Evolutionary conservation across 2,113 vertebrate species (phyloP).

Genomic region (Sterna hirundo): DNA sequence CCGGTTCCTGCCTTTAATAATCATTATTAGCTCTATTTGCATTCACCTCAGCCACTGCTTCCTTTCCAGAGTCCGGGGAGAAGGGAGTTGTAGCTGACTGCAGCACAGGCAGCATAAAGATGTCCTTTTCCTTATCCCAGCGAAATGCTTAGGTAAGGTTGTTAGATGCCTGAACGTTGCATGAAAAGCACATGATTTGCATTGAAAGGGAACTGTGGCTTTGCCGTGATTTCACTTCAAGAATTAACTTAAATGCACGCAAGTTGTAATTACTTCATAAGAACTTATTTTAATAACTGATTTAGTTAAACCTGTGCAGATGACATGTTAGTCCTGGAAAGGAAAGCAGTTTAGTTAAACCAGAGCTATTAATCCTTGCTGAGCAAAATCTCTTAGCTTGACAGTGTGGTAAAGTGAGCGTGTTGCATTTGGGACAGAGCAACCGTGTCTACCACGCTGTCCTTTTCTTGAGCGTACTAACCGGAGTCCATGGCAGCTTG

Average conservation of each 20-base stretch:
- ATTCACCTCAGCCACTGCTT: not conserved
- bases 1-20: not conserved
- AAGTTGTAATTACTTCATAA: not conserved
- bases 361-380: not conserved
- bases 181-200: not conserved
- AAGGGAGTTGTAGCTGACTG: not conserved
- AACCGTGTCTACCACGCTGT: not conserved
- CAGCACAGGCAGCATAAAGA: not conserved
- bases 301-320: not conserved
- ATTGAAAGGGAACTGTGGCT: not conserved
- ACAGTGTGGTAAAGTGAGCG: not conserved
- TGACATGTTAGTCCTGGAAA: not conserved
- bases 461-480: not conserved
- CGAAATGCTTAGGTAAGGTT: not conserved
- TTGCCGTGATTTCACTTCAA: not conserved
- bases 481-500: not conserved
- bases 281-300: not conserved
- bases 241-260: not conserved
- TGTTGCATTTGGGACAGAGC: not conserved
- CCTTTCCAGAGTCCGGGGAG: not conserved
- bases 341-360: not conserved
- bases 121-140: not conserved
- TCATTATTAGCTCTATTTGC: not conserved
- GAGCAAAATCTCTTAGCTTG: not conserved
- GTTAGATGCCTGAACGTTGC: not conserved